Base-by-base conservation (phyloP, 2,797 vertebrate species). In the Cephalopachus bancanus region DNA sequence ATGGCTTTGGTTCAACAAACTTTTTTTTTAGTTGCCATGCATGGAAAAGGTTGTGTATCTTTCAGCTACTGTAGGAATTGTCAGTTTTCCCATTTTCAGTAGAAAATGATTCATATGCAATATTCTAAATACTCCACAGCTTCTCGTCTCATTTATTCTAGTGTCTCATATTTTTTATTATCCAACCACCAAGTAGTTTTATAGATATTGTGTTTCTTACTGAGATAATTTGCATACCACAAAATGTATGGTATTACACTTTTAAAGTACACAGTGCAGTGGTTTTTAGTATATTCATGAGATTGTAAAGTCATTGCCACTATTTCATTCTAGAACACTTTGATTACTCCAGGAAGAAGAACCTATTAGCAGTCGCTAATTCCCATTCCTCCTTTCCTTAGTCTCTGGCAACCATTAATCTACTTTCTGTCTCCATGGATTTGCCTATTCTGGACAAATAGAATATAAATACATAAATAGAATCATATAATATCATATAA, bases 31-130 rank as follows among this genome's bases (percentile, higher is more conserved):
- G 79, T 89, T 12, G 59, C 64, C 80, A 76, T 91, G 79, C 65
- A 96, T 65, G 49, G 79, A 95, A 93, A 87, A 75, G 49, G 83
- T 81, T 79, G 15, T 93, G 20, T 1, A 89, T 94, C 69, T 91
- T 96, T 93, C n/a, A 89, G 53, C 28, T 89, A 83, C 62, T 86
- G 15, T n/a, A 89, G 44, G n/a, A 97, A 95, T 93, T 74, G 37
- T 79, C 69, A 81, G 30, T 26, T 85, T 83, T 96, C 85, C 17
- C 37, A 57, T 92, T 91, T 95, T 64, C 10, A 64, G 15, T 83
- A 51, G 72, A 91, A 93, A 91, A 94, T 89, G 11, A 89, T 91
- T 86, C n/a, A 26, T 91, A 24, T 44, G 44, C 44, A 44, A 44
- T 86, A 89, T 93, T 95, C 11, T 96, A 57, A 92, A 65, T 93